These are phyloP conservation scores for Pollicipes pollicipes DNA, from an alignment of 1,140 invertebrate species.

Conservation along the genomic window DNA sequence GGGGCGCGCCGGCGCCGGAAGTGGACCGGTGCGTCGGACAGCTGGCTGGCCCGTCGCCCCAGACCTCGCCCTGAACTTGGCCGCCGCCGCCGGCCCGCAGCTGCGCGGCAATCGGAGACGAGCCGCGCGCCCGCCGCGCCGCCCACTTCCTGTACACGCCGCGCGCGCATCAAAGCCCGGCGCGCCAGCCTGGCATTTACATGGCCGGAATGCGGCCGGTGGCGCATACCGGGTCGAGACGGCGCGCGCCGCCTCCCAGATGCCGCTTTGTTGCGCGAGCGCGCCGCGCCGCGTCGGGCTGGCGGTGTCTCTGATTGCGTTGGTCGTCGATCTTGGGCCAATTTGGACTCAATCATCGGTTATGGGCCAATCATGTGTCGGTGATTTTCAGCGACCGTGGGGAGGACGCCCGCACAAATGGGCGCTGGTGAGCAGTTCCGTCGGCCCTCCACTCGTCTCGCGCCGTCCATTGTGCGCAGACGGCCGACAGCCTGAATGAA, in stretches of 20 bases:
- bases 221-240: too few relatives aligned
- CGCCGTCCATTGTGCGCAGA: neutral
- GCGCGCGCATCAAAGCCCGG: neutral
- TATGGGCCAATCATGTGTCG: neutral
- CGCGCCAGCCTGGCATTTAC: neutral
- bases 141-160: neutral
- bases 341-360: neutral
- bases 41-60: neutral
- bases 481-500: neutral
- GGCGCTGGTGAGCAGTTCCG: neutral
- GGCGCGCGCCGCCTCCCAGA: neutral
- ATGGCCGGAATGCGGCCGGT: neutral
- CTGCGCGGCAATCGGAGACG: neutral
- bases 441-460: neutral
- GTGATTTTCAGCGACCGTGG: neutral
- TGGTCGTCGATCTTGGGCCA: neutral
- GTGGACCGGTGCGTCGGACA: neutral
- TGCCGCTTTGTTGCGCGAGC: neutral
- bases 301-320: neutral
- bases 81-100: too few relatives aligned
- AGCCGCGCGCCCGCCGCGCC: too few relatives aligned
- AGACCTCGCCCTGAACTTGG: neutral
- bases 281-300: too few relatives aligned
- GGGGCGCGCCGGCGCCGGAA: neutral
- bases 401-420: neutral